phyloP scores from a whole-genome alignment of 92 coral and sea anemone species.

The Porites lobata region DNA sequence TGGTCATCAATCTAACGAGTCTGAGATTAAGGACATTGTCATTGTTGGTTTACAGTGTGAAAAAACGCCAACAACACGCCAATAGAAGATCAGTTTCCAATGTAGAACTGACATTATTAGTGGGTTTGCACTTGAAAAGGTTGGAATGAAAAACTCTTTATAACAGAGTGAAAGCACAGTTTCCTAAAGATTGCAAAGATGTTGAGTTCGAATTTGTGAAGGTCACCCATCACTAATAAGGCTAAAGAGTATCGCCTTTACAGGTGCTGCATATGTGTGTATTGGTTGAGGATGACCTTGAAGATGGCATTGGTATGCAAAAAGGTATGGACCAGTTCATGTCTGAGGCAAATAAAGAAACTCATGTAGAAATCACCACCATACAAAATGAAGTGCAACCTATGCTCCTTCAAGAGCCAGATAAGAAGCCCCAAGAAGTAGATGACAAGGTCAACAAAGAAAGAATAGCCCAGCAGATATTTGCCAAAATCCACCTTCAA shows the following conservation, averaged over 20 bases:
- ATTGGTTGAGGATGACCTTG: slow-evolving; percentile 41
- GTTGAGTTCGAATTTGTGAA: slow-evolving; percentile 63
- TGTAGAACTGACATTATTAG: slow-evolving; percentile 45
- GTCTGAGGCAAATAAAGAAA: background rate
- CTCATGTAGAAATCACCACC: no score
- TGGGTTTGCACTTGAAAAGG: background rate
- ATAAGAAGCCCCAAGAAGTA: no score
- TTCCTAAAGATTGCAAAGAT: slow-evolving; percentile 62
- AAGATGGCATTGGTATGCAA: slow-evolving; percentile 1
- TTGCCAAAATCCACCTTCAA: no score
- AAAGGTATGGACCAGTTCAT: background rate
- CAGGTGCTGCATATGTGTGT: slow-evolving; percentile 51
- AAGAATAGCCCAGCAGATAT: no score
- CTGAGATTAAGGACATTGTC: background rate
- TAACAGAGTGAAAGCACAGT: slow-evolving; percentile 51
- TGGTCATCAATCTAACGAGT: slow-evolving; percentile 34
- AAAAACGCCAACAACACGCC: slow-evolving; percentile 48
- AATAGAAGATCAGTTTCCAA: slow-evolving; percentile 51
- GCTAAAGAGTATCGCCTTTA: slow-evolving; percentile 43
- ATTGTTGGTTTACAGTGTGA: slow-evolving; percentile 53
- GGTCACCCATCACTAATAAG: slow-evolving; percentile 24
- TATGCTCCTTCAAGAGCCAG: no score
- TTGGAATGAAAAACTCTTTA: no score
- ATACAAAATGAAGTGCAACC: no score
- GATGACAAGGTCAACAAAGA: no score